Percentiles rank a stretch among this genome's conserved stretches.
These are phyloP conservation scores for Mantis religiosa DNA, from an alignment of 2,888 invertebrate genomes.

Conservation along the genomic window DNA sequence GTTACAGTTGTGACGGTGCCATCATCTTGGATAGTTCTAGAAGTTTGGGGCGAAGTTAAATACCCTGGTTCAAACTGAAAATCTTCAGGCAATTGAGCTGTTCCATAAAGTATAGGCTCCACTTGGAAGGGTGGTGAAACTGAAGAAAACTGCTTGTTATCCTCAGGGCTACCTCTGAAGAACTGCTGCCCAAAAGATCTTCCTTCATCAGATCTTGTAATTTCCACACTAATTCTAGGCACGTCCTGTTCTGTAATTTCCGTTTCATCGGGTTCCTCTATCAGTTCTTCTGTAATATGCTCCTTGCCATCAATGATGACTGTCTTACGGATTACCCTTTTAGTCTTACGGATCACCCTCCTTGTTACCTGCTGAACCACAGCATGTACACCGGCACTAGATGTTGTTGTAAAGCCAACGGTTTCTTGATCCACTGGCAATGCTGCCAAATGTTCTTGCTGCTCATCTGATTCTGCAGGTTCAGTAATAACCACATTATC, in stretches of 20 bases:
- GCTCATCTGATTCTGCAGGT: constrained; percentile 34
- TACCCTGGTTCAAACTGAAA: neutral
- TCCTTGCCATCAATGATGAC: constrained; percentile 81
- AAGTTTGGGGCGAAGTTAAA: neutral
- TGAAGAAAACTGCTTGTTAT: neutral
- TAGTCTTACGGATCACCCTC: constrained; percentile 68
- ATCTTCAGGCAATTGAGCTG: neutral
- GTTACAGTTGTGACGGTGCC: neutral
- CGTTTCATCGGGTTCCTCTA: constrained; percentile 78
- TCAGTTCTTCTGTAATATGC: constrained; percentile 74
- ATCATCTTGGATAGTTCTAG: neutral
- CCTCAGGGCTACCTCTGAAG: neutral
- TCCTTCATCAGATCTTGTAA: constrained; percentile 36
- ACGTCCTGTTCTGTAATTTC: constrained; percentile 69
- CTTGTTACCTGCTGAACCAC: constrained; percentile 78
- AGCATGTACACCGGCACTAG: constrained; percentile 69
- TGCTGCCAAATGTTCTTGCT: neutral
- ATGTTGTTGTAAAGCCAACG: constrained; percentile 41
- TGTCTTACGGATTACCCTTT: constrained; percentile 70
- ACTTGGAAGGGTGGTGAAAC: neutral
- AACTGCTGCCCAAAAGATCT: neutral
- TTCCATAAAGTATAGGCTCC: neutral
- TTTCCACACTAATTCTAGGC: constrained; percentile 66
- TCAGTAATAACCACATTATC: constrained; percentile 17
- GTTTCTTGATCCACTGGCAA: neutral